A percentile compares a stretch with the other conserved stretches of the same genome.
Conservation (phyloP, 2,797 vertebrate genomes). For the Antennarius maculatus region DNA sequence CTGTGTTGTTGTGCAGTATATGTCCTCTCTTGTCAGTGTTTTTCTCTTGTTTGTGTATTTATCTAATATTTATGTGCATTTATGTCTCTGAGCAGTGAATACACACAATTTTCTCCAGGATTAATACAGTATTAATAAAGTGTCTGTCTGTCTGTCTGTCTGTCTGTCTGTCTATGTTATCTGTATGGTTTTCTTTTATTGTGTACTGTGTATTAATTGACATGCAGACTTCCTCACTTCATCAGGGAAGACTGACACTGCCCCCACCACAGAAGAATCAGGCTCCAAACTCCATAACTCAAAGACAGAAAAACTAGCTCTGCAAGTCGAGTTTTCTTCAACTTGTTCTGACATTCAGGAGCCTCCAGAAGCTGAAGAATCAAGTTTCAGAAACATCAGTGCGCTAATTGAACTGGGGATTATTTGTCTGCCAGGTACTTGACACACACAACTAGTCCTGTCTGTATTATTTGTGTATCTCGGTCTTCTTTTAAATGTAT, state of each 20-base stretch:
- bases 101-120: no score
- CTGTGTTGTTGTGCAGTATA: no score
- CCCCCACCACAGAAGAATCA: constrained; percentile 41
- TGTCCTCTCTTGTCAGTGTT: no score
- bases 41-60: no score
- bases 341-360: constrained; percentile 27
- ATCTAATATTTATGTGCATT: no score
- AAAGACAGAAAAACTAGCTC: constrained; percentile 48
- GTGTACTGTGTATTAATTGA: constrained; percentile 39
- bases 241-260: constrained; percentile 45
- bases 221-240: constrained; percentile 47
- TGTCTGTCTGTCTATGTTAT: no score
- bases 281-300: constrained; percentile 39
- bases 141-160: no score
- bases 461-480: not conserved
- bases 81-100: no score
- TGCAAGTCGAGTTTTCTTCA: constrained; percentile 29
- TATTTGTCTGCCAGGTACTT: constrained; percentile 88
- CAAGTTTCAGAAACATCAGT: constrained; percentile 57
- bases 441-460: not conserved
- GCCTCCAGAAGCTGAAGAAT: constrained; percentile 51
- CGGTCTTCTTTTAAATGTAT: not conserved
- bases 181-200: not conserved
- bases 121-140: no score
- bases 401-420: constrained; percentile 84